Conservation (phyloP, 2,113 vertebrate species). For the Halcyon malimbica region DNA sequence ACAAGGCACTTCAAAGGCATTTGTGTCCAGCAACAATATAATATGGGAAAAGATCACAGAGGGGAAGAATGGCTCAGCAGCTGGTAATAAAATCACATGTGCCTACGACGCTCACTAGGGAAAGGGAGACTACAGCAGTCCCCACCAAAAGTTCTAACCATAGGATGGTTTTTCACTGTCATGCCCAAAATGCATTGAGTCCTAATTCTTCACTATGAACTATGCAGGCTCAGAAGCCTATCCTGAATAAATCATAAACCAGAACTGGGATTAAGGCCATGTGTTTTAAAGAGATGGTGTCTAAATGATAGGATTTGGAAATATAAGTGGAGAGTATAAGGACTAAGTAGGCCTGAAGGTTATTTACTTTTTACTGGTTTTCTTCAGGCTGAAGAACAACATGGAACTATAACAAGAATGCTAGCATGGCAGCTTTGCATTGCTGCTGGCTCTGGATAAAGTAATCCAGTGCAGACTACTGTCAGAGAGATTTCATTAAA, state of each 20-base stretch:
- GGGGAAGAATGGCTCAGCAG: neutral
- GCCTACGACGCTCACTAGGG: conserved; percentile 26
- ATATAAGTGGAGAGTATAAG: neutral
- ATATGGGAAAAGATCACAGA: neutral
- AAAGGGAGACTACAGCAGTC: neutral
- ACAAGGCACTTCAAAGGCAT: neutral
- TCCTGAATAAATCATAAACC: neutral
- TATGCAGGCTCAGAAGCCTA: neutral
- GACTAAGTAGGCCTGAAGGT: neutral
- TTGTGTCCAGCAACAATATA: conserved; percentile 20
- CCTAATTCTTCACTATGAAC: neutral
- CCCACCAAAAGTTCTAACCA: neutral
- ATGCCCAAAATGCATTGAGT: neutral
- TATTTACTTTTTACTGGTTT: neutral
- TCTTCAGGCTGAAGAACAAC: neutral
- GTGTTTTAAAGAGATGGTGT: neutral
- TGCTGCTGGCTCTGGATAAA: neutral
- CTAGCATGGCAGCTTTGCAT: neutral
- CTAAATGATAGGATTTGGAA: neutral
- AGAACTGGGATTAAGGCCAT: neutral
- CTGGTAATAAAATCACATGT: conserved; percentile 9
- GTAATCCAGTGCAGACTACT: neutral
- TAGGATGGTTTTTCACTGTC: neutral
- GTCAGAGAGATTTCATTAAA: neutral
- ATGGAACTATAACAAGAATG: neutral